phyloP scores from a whole-genome alignment of 2,888 invertebrate species.

The Megaustenia siamemsis region DNA sequence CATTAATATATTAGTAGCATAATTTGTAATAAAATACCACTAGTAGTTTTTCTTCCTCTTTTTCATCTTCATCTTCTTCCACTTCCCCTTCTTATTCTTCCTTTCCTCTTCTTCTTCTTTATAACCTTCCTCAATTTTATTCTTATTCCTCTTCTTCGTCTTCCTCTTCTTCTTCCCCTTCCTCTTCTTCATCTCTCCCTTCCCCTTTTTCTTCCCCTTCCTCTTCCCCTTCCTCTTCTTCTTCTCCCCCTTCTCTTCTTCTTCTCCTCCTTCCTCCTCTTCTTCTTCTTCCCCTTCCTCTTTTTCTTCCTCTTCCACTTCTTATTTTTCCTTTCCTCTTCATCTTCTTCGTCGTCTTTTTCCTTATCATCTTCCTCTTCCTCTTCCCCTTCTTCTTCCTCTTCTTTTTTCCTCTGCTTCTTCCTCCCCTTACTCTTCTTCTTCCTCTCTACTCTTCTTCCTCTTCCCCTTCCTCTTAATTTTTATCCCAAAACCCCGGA shows the following conservation, averaged over 20 bases:
- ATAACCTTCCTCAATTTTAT: neutral
- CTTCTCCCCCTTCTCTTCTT: neutral
- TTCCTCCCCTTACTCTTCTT: conserved; percentile 10
- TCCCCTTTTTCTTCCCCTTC: neutral
- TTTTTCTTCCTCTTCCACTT: neutral
- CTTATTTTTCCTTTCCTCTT: neutral
- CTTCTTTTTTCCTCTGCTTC: neutral
- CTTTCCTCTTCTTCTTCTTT: neutral
- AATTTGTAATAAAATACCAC: too few species aligned
- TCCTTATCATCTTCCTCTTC: neutral
- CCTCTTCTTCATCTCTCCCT: neutral
- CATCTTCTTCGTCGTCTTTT: neutral
- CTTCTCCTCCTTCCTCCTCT: neutral
- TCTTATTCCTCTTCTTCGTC: neutral
- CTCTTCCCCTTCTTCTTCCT: neutral
- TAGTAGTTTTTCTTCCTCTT: neutral
- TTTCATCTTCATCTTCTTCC: neutral
- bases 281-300: neutral
- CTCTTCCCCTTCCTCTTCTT: neutral
- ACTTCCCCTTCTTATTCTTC: neutral
- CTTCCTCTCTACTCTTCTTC: too few species aligned
- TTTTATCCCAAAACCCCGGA: too few species aligned
- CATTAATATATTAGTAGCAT: too few species aligned
- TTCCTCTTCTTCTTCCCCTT: neutral
- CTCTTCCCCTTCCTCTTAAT: too few species aligned